Evolutionary conservation across 2,888 invertebrate genomes (phyloP), one percentile per base, ranked within the genome.

Genomic region (Nebria salina): DNA sequence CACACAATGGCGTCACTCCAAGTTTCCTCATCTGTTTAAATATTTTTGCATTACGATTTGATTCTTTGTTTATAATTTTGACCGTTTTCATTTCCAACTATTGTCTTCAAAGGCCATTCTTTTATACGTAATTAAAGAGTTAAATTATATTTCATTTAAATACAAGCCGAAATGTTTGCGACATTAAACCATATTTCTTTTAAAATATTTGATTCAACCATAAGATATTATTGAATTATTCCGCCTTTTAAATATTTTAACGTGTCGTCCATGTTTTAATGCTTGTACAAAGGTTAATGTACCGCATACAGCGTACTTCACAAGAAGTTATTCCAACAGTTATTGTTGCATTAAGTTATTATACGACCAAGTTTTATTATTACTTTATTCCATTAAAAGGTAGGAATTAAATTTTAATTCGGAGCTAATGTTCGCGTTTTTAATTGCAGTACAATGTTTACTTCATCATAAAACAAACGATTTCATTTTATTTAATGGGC

Each of bases 341-440:
- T 79, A 79, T 75, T 74, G 78, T 78, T 78, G 73, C 78, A 78
- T 78, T 78, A 73, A 65, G 74, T 75, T 74, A 79, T 79, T 79
- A 68, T 79, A 79, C 68, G 68, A 66, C 26, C 65, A 34, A 11
- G 74, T 79, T 79, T 79, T 79, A 79, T 79, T 79, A 79, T 79
- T 79, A 74, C 75, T 73, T 79, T 74, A 66, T 74, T 75, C 74
- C 75, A 79, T 79, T 79, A 75, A 79, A 79, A 79, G 42, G 65
- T 11, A n/a, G 75, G 68, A 79, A 79, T 75, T 74, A 79, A 79
- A 79, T 68, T 79, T 68, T 79, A 72, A 79, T 79, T 79, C 75
- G 42, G 42, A 74, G 79, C 75, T 79, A 79, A 79, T 79, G 79
- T 79, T 79, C 79, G 74, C 74, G 54, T 79, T 79, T 79, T 79